Percentiles rank a stretch among this genome's conserved stretches.
These are phyloP conservation scores for Aegotheles bennettii DNA, from an alignment of 2,113 vertebrate genomes.

Conservation along the genomic window DNA sequence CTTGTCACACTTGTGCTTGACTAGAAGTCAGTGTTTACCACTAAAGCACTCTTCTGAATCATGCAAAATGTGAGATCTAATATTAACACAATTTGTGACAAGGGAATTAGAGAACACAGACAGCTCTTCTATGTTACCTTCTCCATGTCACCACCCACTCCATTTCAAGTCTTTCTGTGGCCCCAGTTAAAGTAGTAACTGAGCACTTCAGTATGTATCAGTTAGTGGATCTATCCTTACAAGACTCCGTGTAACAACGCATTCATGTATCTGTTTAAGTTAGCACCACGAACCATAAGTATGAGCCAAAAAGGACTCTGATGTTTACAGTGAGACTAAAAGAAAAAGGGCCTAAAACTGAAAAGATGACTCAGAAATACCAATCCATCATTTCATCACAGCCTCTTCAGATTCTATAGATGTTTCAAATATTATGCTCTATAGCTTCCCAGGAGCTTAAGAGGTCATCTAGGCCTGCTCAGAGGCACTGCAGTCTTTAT, in stretches of 20 bases:
- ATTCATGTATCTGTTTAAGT: background rate
- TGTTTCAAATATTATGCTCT: background rate
- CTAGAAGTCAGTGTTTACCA: background rate
- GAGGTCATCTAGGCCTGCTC: background rate
- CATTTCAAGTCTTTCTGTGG: background rate
- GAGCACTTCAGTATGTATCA: background rate
- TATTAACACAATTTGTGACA: background rate
- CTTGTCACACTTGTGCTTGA: background rate
- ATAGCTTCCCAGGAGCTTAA: background rate
- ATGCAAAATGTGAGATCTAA: background rate
- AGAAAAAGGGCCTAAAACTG: background rate
- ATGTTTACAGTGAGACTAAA: background rate
- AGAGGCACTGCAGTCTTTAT: background rate
- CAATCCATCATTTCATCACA: background rate
- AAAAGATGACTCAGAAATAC: background rate
- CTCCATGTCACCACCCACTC: background rate
- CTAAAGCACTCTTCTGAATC: background rate
- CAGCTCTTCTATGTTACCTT: background rate
- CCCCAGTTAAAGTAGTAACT: background rate
- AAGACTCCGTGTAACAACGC: background rate
- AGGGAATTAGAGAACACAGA: background rate
- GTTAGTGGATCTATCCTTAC: background rate
- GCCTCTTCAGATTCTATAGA: background rate
- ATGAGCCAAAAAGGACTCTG: background rate
- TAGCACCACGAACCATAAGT: background rate